Evolutionary conservation across 2,888 invertebrate species (phyloP), one percentile per base, ranked within the genome.

Genomic region (Bimastos eiseni): DNA sequence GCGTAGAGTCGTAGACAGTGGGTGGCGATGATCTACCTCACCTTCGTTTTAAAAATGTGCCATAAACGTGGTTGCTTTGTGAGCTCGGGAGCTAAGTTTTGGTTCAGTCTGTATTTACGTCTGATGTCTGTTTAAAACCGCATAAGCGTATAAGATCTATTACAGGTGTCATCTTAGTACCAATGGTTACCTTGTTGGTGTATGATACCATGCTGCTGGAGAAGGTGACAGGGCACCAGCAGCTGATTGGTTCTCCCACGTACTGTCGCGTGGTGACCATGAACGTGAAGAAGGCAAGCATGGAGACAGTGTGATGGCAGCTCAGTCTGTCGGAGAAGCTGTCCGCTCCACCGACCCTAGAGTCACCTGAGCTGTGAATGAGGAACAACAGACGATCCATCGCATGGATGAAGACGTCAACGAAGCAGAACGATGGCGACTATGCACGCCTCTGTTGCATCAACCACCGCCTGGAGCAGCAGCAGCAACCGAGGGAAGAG

Each of bases 101-200:
- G n/a, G n/a, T n/a, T 41, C 41, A 11, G 41, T 41, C 41, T 41
- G 41, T 41, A 6, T 41, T 6, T 41, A 6, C 15, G 41, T 41
- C 41, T 41, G 41, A 6, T 41, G 41, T 41, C 41, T 41, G 41
- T 41, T 15, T 41, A 41, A 11, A 70, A 30, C 11, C n/a, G n/a
- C n/a, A 70, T 70, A 70, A 8, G n/a, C 8, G n/a, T 55, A 70
- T 70, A 70, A 70, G n/a, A n/a, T 3, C 30, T n/a, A n/a, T n/a
- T n/a, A 70, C 3, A 70, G 70, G n/a, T 34, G 34, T 36, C 34
- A 19, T 11, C 8, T 24, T 86, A 89, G 24, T n/a, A 24, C n/a
- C n/a, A n/a, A n/a, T 33, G 36, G n/a, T 44, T 89, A 95, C 95
- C 93, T 92, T 92, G 89, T 92, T 92, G 33, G 92, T 91, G 70